A percentile compares a stretch with the other conserved stretches of the same genome.
These are phyloP conservation scores for Polia nebulosa DNA, from an alignment of 2,888 invertebrate species.

Conservation along the genomic window DNA sequence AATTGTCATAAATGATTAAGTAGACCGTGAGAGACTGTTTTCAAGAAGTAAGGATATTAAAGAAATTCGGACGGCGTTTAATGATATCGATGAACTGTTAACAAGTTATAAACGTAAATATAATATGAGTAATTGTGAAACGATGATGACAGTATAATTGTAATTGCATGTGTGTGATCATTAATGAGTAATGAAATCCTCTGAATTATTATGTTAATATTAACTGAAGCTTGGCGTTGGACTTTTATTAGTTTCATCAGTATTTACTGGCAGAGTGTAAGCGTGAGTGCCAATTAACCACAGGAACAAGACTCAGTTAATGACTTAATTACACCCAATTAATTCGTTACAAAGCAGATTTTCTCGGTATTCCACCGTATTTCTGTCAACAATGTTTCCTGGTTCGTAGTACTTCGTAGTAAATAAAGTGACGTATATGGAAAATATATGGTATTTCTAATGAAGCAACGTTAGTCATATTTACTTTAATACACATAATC, in stretches of 20 bases:
- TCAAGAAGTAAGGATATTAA: constrained; percentile 10
- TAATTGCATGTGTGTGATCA: constrained; percentile 26
- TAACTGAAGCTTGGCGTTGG: constrained; percentile 15
- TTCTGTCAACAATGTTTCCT: constrained; percentile 58
- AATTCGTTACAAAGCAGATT: constrained; percentile 61
- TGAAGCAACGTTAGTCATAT: constrained; percentile 44
- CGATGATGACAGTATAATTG: constrained; percentile 50
- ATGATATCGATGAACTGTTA: constrained; percentile 44
- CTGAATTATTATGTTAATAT: constrained; percentile 31
- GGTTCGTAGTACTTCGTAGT: constrained; percentile 30
- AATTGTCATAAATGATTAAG: constrained; percentile 4
- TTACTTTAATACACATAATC: constrained; percentile 16
- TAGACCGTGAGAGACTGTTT: constrained; percentile 14
- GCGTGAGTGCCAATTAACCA: constrained; percentile 55
- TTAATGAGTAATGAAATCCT: constrained; percentile 36
- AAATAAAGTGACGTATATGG: constrained; percentile 46
- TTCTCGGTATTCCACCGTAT: constrained; percentile 42
- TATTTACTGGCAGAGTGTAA: constrained; percentile 39
- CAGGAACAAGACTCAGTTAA: constrained; percentile 57
- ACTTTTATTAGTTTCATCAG: constrained; percentile 34
- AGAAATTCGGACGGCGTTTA: constrained; percentile 27
- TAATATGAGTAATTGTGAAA: constrained; percentile 43
- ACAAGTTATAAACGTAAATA: constrained; percentile 35
- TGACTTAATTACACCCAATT: constrained; percentile 61
- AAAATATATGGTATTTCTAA: constrained; percentile 40